Percentiles rank a stretch among this genome's conserved stretches.
phyloP scores from a whole-genome alignment of 2,797 vertebrate species.

The Gobionotothen gibberifrons region DNA sequence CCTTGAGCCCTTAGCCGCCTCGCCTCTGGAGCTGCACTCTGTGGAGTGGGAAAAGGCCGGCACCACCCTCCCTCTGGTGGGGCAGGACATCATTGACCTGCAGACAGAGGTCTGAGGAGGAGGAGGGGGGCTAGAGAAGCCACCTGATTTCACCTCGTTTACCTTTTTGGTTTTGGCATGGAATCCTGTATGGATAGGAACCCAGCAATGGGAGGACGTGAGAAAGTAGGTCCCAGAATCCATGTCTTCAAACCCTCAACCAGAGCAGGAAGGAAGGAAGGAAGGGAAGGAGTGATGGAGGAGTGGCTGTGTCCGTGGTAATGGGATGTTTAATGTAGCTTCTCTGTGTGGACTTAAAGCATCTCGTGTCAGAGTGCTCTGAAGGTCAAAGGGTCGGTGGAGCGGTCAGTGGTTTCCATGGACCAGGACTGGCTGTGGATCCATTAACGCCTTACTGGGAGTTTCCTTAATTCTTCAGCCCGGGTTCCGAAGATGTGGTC shows the following conservation, averaged over 20 bases:
- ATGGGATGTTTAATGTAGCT: slow-evolving; percentile 73
- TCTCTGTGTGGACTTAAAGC: slow-evolving; percentile 72
- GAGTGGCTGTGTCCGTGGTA: slow-evolving; percentile 25
- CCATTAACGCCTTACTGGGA: slow-evolving; percentile 69
- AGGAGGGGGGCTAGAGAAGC: slow-evolving; percentile 72
- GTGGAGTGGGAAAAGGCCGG: slow-evolving; percentile 97
- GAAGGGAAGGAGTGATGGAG: slow-evolving; percentile 20
- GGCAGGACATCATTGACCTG: slow-evolving; percentile 99
- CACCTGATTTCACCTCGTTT: slow-evolving; percentile 80
- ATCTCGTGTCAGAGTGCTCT: slow-evolving; percentile 66
- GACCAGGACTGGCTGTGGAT: slow-evolving; percentile 73
- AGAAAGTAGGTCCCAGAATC: slow-evolving; percentile 78
- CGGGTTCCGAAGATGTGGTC: slow-evolving; percentile 76
- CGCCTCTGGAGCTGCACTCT: slow-evolving; percentile 93
- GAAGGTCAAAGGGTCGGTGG: slow-evolving; percentile 45
- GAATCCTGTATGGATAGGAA: slow-evolving; percentile 66
- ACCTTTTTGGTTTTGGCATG: slow-evolving; percentile 78
- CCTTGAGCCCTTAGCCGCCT: slow-evolving; percentile 91
- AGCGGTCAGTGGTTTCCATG: slow-evolving; percentile 57
- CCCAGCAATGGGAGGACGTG: slow-evolving; percentile 53
- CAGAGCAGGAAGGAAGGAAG: slow-evolving; percentile 46
- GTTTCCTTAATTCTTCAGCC: slow-evolving; percentile 67
- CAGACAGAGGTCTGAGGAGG: slow-evolving; percentile 98
- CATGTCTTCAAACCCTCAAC: slow-evolving; percentile 81
- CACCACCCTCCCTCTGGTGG: slow-evolving; percentile 95